Evolutionary conservation across 2,113 vertebrate genomes (phyloP).

Genomic region (Pimephales promelas): DNA sequence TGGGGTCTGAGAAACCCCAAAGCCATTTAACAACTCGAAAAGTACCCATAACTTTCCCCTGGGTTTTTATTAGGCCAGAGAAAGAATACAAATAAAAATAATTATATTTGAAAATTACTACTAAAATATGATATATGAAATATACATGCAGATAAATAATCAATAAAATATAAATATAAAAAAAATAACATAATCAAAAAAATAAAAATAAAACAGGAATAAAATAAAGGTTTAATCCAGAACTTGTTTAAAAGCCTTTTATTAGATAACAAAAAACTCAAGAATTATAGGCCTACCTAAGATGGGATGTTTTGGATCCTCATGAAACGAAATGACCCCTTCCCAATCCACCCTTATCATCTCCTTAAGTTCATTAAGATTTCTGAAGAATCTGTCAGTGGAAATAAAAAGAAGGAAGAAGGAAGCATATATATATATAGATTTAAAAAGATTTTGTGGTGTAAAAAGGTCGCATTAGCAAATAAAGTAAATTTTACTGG

Average conservation of each 20-base stretch:
- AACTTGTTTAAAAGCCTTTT: background rate
- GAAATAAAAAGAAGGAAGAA: background rate
- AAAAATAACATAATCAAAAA: fast-evolving
- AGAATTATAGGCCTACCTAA: slow-evolving; percentile 43
- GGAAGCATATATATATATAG: background rate
- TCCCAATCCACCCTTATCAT: slow-evolving; percentile 64
- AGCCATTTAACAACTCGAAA: background rate
- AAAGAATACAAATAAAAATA: background rate
- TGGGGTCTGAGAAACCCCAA: too few relatives aligned
- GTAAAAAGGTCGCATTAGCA: too few relatives aligned
- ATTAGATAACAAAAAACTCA: background rate
- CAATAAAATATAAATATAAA: too few relatives aligned
- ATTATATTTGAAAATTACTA: background rate
- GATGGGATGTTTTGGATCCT: slow-evolving; percentile 36
- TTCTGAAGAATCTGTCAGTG: slow-evolving; percentile 59
- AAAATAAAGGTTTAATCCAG: background rate
- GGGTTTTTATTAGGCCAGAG: background rate
- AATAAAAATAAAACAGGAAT: background rate
- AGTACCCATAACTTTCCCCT: background rate
- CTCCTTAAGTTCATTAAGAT: slow-evolving; percentile 49
- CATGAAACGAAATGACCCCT: slow-evolving; percentile 57
- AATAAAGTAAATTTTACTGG: too few relatives aligned
- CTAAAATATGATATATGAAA: background rate
- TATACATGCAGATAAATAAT: background rate
- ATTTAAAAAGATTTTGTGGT: too few relatives aligned